Evolutionary conservation across 2,888 invertebrate genomes (phyloP).

Genomic region (Cryptophagus acutangulus): DNA sequence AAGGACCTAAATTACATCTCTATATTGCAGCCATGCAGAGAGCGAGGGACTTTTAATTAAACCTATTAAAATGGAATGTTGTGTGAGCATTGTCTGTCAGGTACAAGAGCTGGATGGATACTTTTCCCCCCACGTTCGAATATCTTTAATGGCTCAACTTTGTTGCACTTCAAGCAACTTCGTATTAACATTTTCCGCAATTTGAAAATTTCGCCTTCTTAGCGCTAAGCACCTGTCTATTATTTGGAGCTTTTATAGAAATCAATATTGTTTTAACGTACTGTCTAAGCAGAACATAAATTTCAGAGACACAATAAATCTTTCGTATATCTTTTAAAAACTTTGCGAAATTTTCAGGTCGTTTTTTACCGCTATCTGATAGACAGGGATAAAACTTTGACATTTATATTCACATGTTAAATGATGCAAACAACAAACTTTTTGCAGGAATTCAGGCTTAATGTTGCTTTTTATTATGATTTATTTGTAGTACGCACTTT

Average conservation of each 20-base stretch:
- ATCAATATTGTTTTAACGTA: too few species aligned
- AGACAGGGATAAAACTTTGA: neutral
- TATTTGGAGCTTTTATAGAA: too few species aligned
- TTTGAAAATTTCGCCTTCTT: too few species aligned
- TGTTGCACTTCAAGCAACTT: slow-evolving; percentile 3
- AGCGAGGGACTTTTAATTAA: slow-evolving; percentile 31
- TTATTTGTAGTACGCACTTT: too few species aligned
- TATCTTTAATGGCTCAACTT: slow-evolving; percentile 4
- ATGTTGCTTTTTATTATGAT: too few species aligned
- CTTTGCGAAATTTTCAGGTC: slow-evolving; percentile 1
- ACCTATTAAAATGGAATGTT: slow-evolving; percentile 29
- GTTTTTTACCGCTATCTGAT: slow-evolving; percentile 1
- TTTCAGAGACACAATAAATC: neutral
- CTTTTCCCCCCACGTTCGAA: neutral
- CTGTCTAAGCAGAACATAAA: neutral
- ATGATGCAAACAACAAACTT: slow-evolving; percentile 1
- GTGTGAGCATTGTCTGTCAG: slow-evolving; percentile 32
- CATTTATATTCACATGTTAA: neutral
- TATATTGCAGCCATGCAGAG: slow-evolving; percentile 7
- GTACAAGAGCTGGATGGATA: slow-evolving; percentile 16
- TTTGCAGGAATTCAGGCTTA: too few species aligned
- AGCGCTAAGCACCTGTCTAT: too few species aligned
- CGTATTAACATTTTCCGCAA: too few species aligned
- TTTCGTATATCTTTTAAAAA: slow-evolving; percentile 1
- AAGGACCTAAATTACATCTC: slow-evolving; percentile 4